Evolutionary conservation across 1,140 invertebrate genomes (phyloP), one percentile per base, ranked within the genome.

Genomic region (Platyscapa corneri): DNA sequence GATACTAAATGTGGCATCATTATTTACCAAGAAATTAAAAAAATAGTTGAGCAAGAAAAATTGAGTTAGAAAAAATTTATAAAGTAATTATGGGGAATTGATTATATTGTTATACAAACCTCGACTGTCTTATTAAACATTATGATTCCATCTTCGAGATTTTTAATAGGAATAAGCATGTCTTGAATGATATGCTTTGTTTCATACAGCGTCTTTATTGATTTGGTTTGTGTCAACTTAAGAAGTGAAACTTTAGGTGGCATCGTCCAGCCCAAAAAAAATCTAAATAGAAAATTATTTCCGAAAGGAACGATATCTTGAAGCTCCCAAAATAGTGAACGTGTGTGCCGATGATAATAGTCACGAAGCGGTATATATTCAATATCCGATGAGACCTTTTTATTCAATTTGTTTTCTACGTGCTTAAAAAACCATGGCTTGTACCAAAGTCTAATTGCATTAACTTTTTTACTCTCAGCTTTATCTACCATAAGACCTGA

Each of bases 341-440:
- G 94, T 0, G 96, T 96, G 87, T 97, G 97, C 84, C 97, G 94
- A 89, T 97, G 97, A 89, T 97, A 97, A 91, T 97, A 98, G 89
- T 97, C 95, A 85, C 96, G 90, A 0, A 97, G 89, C 0, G 97
- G 97, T 86, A 97, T 96, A 90, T 96, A 97, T 88, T 98, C 97
- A 0, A 86, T 90, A 27, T 90, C 78, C 10, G 12, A 23, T 14
- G 37, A 70, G 14, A 27, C 7, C 0, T 56, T 32, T 16, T 10
- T 46, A 0, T 78, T 80, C 20, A 87, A 92, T 86, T 91, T 93
- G 16, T 89, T 92, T 86, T 96, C 93, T 0, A 97, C 97, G 91
- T 97, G 96, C 74, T 95, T 95, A 93, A 96, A 98, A 93, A 97
- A 97, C 97, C 97, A 97, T 12, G 96, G 96, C 86, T 97, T 96